Percentiles rank a stretch among this genome's conserved stretches.
phyloP scores from a whole-genome alignment of 2,113 vertebrate genomes.

The Nannospalax galili region DNA sequence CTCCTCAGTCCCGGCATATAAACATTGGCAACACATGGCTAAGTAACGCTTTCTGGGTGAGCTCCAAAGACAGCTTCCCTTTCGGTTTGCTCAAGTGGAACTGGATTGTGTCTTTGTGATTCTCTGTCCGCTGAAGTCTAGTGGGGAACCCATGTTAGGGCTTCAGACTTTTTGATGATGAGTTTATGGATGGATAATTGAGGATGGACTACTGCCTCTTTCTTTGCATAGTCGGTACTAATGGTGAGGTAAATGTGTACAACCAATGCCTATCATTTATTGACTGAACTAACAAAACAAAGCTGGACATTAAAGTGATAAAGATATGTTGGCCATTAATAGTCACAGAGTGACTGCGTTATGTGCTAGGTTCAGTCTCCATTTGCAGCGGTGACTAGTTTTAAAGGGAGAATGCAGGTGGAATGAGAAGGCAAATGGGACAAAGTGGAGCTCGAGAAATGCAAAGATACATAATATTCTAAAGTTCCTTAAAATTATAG shows the following conservation, averaged over 20 bases:
- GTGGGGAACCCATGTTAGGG: background rate
- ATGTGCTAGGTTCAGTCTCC: background rate
- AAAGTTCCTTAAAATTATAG: background rate
- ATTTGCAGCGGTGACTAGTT: background rate
- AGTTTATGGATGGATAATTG: background rate
- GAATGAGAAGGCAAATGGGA: background rate
- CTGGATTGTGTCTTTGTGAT: background rate
- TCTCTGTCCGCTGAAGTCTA: background rate
- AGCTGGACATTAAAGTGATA: background rate
- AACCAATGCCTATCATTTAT: background rate
- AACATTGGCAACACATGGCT: too few species aligned
- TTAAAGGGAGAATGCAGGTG: background rate
- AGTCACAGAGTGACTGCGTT: background rate
- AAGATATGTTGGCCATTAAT: background rate
- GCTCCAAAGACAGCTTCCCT: background rate
- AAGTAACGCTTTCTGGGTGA: background rate
- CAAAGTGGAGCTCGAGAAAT: background rate
- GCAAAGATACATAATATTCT: background rate
- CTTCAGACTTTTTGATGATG: background rate
- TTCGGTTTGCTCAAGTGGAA: background rate
- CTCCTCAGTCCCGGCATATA: accelerated
- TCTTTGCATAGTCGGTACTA: background rate
- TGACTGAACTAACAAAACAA: background rate
- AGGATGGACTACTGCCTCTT: background rate
- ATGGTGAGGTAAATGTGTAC: background rate